Evolutionary conservation across 2,113 vertebrate species (phyloP), one percentile per base, ranked within the genome.

Genomic region (Centrocercus urophasianus): DNA sequence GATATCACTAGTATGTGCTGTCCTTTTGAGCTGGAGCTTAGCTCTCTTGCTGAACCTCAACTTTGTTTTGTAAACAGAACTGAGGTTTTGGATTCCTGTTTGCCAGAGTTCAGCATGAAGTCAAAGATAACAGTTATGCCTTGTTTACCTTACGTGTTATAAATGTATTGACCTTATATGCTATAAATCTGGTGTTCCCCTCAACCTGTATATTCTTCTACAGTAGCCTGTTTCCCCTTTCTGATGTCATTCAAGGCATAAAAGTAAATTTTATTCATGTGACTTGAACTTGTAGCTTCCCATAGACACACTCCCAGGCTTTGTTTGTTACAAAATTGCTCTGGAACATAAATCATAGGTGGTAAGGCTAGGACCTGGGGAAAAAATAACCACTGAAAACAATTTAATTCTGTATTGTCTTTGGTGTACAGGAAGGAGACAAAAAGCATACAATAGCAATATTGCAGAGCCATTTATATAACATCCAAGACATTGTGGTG

Each of bases 391-490:
- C 21, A 50, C 47, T 78, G 43, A 65, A 24, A 80, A 56, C 3
- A 52, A 8, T 95, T 95, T 94, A 92, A 93, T 95, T 93, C 21
- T 65, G 2, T 64, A 25, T 90, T 94, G 73, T 54, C 59, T 92
- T 86, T 8, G 22, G 43, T 48, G 42, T 84, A 59, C 57, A 93
- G 56, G 60, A 86, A 75, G 30, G 43, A 96, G n/a, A 27, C 43
- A 50, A 6, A 50, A 6, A 86, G 57, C 72, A 5, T 19, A 77
- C 38, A 86, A 47, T 60, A 90, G 63, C 27, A 59, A 38, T 59
- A 12, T 65, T 79, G 66, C 54, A 76, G 80, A 90, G 25, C 36
- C 21, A 48, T 75, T 72, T 74, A 34, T 69, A 19, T 48, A n/a
- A 17, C n/a, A 16, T 86, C 79, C 30, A 43, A 32, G 65, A 67